These are phyloP conservation scores for Tiliacea citrago DNA, from an alignment of 2,888 invertebrate species.

Conservation along the genomic window DNA sequence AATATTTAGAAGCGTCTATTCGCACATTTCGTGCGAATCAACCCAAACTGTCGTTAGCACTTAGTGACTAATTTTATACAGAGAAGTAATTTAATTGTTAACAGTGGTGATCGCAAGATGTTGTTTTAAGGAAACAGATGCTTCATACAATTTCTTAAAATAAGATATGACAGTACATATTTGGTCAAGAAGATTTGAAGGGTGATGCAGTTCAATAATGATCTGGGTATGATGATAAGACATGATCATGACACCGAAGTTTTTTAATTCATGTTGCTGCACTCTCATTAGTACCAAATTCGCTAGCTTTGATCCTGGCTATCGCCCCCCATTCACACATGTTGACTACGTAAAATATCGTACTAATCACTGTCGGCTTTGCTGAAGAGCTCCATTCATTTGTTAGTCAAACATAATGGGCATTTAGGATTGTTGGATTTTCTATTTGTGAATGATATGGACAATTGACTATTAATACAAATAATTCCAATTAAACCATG, in stretches of 20 bases:
- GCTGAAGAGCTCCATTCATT: background rate
- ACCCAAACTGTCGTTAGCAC: no score
- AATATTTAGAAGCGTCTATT: no score
- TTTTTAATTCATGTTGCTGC: background rate
- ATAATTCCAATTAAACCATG: background rate
- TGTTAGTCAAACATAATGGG: background rate
- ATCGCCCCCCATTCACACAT: background rate
- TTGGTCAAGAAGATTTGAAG: background rate
- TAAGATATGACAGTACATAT: background rate
- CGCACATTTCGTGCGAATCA: no score
- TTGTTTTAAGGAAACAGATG: no score
- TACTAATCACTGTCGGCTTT: background rate
- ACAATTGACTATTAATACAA: background rate
- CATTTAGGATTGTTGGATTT: background rate
- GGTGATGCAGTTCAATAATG: background rate
- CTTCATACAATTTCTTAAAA: background rate
- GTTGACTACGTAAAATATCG: background rate
- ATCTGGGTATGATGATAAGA: background rate
- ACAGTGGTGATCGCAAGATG: background rate
- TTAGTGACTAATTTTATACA: no score
- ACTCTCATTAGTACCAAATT: conserved; percentile 3
- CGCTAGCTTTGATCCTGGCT: background rate
- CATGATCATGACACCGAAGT: background rate
- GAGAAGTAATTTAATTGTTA: background rate
- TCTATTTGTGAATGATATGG: background rate